phyloP scores from a whole-genome alignment of 2,888 invertebrate species.

The Cephus pulcher region DNA sequence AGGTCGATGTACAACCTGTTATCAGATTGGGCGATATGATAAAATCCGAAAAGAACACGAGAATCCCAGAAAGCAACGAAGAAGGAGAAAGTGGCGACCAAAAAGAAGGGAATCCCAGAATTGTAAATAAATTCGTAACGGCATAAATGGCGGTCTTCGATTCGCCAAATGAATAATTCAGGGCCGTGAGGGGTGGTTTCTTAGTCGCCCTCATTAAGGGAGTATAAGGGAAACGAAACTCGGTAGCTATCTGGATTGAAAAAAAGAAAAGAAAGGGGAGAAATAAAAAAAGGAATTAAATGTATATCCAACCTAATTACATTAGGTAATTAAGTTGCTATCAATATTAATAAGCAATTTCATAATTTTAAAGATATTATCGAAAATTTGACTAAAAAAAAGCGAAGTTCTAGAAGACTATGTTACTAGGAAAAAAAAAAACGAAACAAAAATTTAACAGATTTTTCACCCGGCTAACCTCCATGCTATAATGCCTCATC shows the following conservation, averaged over 20 bases:
- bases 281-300: background rate
- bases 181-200: background rate
- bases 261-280: background rate
- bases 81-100: background rate
- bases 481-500: background rate
- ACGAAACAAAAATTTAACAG: background rate
- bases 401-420: too few relatives aligned
- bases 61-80: background rate
- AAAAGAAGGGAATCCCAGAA: background rate
- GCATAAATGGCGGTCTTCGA: constrained; percentile 19
- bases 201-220: background rate
- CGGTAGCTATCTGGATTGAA: background rate
- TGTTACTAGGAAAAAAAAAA: background rate
- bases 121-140: constrained; percentile 21
- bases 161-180: constrained; percentile 23
- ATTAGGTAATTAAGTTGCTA: background rate
- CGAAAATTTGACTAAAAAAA: background rate
- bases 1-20: background rate
- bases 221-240: background rate
- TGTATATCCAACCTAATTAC: background rate
- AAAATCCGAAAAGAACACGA: background rate
- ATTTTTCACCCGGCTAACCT: too few relatives aligned
- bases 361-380: background rate
- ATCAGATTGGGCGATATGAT: background rate
- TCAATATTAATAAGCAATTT: background rate